These are phyloP conservation scores for Apodemia hepburni DNA, from an alignment of 2,888 invertebrate genomes.

Conservation along the genomic window DNA sequence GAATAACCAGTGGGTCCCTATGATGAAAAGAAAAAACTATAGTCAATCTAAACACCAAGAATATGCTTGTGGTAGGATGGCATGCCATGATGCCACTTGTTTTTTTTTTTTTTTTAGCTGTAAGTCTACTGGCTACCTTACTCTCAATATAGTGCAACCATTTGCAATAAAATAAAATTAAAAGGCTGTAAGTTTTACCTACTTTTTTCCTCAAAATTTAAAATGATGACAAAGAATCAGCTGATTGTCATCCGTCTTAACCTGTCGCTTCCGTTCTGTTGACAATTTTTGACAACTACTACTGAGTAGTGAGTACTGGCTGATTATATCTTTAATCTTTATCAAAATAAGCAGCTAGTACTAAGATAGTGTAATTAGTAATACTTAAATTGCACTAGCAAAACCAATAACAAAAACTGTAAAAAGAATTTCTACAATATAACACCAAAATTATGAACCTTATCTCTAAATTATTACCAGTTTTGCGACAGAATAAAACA, in stretches of 20 bases:
- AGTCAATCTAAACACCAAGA: too few relatives aligned
- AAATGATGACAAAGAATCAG: slow-evolving; percentile 14
- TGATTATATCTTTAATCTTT: neutral
- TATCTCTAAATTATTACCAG: slow-evolving; percentile 59
- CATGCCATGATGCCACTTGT: too few relatives aligned
- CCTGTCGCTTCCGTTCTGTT: slow-evolving; percentile 23
- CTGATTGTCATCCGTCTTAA: slow-evolving; percentile 15
- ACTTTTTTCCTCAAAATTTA: too few relatives aligned
- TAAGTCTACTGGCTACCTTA: too few relatives aligned
- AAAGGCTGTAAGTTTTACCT: too few relatives aligned
- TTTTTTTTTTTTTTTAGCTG: too few relatives aligned
- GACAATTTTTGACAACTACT: slow-evolving; percentile 14
- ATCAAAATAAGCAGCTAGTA: neutral
- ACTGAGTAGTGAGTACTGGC: too few relatives aligned
- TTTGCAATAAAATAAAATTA: too few relatives aligned
- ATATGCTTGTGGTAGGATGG: too few relatives aligned
- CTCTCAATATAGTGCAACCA: too few relatives aligned
- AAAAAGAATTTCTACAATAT: neutral
- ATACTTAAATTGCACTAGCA: neutral
- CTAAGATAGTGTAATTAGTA: neutral
- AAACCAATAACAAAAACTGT: neutral
- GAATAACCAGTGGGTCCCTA: too few relatives aligned
- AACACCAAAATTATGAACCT: slow-evolving; percentile 48
- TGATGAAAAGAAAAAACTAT: too few relatives aligned
- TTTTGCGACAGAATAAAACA: slow-evolving; percentile 44